Base-by-base conservation (phyloP, 2,113 vertebrate species). In the Anhinga anhinga region DNA sequence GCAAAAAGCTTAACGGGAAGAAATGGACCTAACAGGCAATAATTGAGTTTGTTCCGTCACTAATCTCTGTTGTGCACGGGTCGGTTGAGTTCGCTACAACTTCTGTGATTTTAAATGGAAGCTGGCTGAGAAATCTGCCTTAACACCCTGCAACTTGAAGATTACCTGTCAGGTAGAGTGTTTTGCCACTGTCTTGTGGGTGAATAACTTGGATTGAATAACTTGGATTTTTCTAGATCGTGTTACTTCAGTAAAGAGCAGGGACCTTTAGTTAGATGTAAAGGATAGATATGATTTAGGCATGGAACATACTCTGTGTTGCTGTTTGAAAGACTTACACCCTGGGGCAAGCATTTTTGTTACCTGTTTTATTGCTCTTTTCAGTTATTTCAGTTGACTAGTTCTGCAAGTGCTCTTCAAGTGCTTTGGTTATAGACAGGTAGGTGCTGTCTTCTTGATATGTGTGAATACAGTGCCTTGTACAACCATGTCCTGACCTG, bases 241-340 rank as follows among this genome's bases (percentile, higher is more conserved):
- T 32, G 27, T 21, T 71, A 3, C 10, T 36, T 67, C 15, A 34
- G 36, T 42, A 47, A 84, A 49, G 15, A 47, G 17, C 27, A 15
- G 40, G 26, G 30, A 4, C 58, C 23, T 56, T 4, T 22, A 29
- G 21, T 21, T 26, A 8, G 9, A 9, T 5, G 29, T 16, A 38
- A 72, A 85, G 15, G 38, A 29, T 3, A 11, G 59, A 8, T 3
- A 3, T 2, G 9, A 4, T 47, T n/a, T 76, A 6, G 42, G 30
- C 52, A 13, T 2, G 1, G 4, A 15, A 44, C 6, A 2, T 5
- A 3, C 8, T 23, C 23, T 27, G 34, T 36, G 21, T 1, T 34
- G 56, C 47, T 13, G 11, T 26, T 47, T 7, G 17, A 14, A 65
- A 70, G 40, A 8, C 11, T 44, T 4, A 2, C 1, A 34, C 38